Evolutionary conservation across 2,888 invertebrate genomes (phyloP).

Genomic region (Ochropleura plecta): DNA sequence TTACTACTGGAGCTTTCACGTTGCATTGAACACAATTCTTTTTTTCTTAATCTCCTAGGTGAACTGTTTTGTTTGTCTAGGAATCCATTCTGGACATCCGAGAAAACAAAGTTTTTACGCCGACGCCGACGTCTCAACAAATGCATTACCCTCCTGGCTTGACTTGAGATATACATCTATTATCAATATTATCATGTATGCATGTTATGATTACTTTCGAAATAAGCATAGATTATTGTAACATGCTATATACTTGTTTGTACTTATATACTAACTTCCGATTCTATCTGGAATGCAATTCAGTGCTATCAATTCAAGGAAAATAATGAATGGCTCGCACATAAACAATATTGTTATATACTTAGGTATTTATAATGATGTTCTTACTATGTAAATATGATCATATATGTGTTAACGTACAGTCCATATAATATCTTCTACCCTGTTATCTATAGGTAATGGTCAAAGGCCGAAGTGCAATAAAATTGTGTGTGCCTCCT

Average conservation of each 20-base stretch:
- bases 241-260: constrained; percentile 23
- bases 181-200: constrained; percentile 14
- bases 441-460: constrained; percentile 16
- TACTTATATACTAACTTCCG: constrained; percentile 23
- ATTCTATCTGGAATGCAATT: constrained; percentile 56
- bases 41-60: background rate
- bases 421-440: constrained; percentile 1
- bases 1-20: background rate
- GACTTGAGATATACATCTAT: background rate
- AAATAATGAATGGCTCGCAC: constrained; percentile 58
- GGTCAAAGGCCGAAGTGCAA: constrained; percentile 16
- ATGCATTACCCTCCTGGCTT: background rate
- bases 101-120: background rate
- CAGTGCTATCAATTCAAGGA: constrained; percentile 68
- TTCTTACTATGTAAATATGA: constrained; percentile 21
- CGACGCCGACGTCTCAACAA: background rate
- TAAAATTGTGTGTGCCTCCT: background rate
- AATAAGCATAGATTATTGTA: constrained; percentile 20
- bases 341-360: constrained; percentile 34
- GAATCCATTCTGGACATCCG: background rate
- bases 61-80: background rate
- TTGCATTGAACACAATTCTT: constrained; percentile 10
- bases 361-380: background rate
- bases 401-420: constrained; percentile 2
- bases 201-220: constrained; percentile 10